Conservation (phyloP, 1,140 invertebrate genomes). For the Callitettix versicolor region DNA sequence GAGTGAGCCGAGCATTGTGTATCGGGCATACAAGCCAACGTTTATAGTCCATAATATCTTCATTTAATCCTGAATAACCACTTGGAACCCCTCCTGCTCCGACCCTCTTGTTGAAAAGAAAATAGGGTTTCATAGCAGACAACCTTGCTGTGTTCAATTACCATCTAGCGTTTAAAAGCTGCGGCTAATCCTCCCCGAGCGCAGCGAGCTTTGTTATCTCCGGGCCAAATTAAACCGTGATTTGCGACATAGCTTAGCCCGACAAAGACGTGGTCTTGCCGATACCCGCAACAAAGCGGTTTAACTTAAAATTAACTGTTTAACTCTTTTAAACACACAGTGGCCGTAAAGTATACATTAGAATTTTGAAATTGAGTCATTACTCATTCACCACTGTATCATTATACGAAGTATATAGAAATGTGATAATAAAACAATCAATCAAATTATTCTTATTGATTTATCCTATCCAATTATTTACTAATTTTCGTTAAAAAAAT, state of each 20-base stretch:
- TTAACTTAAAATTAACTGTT: too few species aligned
- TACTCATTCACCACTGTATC: too few species aligned
- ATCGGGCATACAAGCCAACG: constrained; percentile 15
- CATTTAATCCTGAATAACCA: constrained; percentile 20
- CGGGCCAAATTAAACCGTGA: constrained; percentile 15
- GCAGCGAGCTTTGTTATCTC: constrained; percentile 14
- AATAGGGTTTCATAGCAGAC: constrained; percentile 11
- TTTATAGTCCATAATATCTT: constrained; percentile 23
- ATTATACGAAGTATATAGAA: too few species aligned
- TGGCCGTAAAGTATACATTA: too few species aligned
- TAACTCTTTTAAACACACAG: too few species aligned
- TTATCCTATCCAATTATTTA: too few species aligned
- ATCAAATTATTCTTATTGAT: too few species aligned
- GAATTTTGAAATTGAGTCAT: too few species aligned
- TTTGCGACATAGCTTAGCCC: constrained; percentile 9
- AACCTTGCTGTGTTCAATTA: constrained; percentile 10
- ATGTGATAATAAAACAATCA: too few species aligned
- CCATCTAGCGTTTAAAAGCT: constrained; percentile 17
- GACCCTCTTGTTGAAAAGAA: constrained; percentile 7
- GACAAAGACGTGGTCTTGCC: too few species aligned
- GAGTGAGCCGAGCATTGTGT: constrained; percentile 11
- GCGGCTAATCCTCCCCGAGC: constrained; percentile 14
- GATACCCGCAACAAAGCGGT: too few species aligned
- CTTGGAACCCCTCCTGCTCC: constrained; percentile 10
- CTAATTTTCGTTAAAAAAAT: too few species aligned